A percentile compares a stretch with the other conserved stretches of the same genome.
phyloP scores from a whole-genome alignment of 1,140 invertebrate genomes.

The Anastrepha obliqua region DNA sequence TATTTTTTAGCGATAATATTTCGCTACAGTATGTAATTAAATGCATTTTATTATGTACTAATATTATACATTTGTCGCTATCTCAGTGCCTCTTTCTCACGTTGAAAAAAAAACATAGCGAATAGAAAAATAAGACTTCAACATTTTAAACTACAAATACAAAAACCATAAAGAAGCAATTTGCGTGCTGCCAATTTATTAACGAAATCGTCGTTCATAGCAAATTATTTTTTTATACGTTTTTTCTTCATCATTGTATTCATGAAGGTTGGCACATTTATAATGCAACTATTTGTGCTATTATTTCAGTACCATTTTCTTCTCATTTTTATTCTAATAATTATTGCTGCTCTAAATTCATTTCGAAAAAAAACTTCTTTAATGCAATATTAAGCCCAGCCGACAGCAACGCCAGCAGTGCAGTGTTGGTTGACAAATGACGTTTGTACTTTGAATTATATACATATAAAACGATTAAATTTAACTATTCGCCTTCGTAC shows the following conservation, averaged over 20 bases:
- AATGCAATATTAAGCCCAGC: background rate
- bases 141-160: background rate
- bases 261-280: conserved; percentile 7
- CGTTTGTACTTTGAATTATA: conserved; percentile 29
- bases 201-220: background rate
- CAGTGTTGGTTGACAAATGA: background rate
- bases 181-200: background rate
- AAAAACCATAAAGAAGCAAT: background rate
- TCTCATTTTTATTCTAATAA: background rate
- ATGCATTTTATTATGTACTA: background rate
- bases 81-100: background rate
- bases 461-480: conserved; percentile 6
- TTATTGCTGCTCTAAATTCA: conserved; percentile 25
- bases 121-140: background rate
- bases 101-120: background rate
- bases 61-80: conserved; percentile 7
- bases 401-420: background rate
- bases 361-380: background rate
- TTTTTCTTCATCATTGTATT: background rate
- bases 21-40: background rate
- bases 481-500: conserved; percentile 37
- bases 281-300: background rate
- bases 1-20: too few species aligned
- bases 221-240: background rate
- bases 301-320: background rate